Conservation (phyloP, 2,113 vertebrate species). For the Phyllopteryx taeniolatus region DNA sequence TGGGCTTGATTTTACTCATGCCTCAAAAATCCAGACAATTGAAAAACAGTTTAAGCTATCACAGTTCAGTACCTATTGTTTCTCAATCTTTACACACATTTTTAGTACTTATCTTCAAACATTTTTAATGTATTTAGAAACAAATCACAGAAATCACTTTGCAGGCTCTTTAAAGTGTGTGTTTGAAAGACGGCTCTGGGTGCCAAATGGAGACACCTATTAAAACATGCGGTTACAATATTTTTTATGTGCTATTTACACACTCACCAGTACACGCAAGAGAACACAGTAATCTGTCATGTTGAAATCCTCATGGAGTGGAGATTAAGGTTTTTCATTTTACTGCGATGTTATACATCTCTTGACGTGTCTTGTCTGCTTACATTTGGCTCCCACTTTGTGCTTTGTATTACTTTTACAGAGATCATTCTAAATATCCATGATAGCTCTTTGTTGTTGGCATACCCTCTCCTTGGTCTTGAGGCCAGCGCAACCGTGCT, state of each 20-base stretch:
- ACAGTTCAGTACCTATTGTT: too few species aligned
- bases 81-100: too few species aligned
- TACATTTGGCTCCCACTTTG: not conserved
- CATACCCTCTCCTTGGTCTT: not conserved
- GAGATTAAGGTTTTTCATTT: not conserved
- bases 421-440: not conserved
- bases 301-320: not conserved
- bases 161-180: not conserved
- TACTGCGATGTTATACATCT: not conserved
- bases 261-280: not conserved
- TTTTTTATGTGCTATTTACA: not conserved
- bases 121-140: too few species aligned
- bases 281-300: not conserved
- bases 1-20: too few species aligned
- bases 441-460: conserved; percentile 2
- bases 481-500: conserved; percentile 1
- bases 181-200: not conserved
- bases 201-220: not conserved
- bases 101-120: too few species aligned
- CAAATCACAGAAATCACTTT: too few species aligned
- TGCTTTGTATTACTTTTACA: not conserved
- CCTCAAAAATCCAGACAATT: too few species aligned
- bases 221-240: not conserved
- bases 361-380: not conserved
- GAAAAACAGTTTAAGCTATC: too few species aligned